Evolutionary conservation across 1,140 invertebrate genomes (phyloP).

Genomic region (Drosophila suzukii): DNA sequence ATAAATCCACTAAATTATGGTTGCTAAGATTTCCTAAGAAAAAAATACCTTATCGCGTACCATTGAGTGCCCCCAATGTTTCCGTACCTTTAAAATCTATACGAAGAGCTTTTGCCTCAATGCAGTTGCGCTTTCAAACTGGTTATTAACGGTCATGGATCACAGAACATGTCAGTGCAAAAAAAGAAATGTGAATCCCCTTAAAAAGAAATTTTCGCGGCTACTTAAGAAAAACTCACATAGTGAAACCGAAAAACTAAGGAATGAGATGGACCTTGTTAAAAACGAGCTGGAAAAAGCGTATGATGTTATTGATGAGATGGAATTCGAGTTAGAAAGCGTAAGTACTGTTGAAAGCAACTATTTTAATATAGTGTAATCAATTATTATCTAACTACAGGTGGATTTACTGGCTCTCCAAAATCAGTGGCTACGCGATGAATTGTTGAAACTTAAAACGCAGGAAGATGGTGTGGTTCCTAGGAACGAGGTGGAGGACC

Average conservation of each 20-base stretch:
- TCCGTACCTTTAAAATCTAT: not conserved
- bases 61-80: not conserved
- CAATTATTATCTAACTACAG: not conserved
- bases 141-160: not conserved
- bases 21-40: not conserved
- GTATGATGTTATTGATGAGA: not conserved
- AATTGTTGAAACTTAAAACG: not conserved
- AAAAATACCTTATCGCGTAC: not conserved
- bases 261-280: not conserved
- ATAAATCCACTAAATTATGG: not conserved
- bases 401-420: not conserved
- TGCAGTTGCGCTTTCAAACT: not conserved
- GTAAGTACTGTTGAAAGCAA: not conserved
- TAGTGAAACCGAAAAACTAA: not conserved
- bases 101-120: not conserved
- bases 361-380: not conserved
- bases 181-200: not conserved
- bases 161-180: not conserved
- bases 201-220: not conserved
- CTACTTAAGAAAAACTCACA: not conserved
- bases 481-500: not conserved
- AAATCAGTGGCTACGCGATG: slow-evolving; percentile 10
- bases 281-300: slow-evolving; percentile 1
- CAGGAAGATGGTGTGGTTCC: not conserved
- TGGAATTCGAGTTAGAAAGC: slow-evolving; percentile 4